Conservation (phyloP, 1,140 invertebrate genomes). For the Bathynomus jamesi region DNA sequence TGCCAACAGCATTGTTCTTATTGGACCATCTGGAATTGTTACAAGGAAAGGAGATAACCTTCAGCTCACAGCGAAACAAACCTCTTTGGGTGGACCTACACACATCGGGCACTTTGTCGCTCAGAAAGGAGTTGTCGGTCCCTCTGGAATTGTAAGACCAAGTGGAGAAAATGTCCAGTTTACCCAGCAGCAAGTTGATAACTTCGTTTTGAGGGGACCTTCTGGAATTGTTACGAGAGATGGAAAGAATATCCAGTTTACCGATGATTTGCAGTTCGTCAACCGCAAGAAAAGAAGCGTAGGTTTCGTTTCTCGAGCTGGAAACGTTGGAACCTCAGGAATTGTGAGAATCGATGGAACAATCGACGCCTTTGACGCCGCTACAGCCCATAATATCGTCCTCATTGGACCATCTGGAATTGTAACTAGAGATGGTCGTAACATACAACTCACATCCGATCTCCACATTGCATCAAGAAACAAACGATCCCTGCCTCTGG, state of each 20-base stretch:
- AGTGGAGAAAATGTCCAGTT: constrained; percentile 28
- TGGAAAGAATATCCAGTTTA: constrained; percentile 24
- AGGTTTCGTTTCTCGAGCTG: neutral
- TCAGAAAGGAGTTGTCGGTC: constrained; percentile 9
- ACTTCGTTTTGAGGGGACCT: constrained; percentile 21
- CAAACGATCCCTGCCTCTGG: constrained; percentile 1
- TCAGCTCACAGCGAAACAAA: constrained; percentile 10
- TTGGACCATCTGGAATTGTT: constrained; percentile 13
- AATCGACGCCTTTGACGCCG: constrained; percentile 12
- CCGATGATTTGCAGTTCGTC: constrained; percentile 4
- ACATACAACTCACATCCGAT: constrained; percentile 13
- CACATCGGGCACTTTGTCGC: neutral
- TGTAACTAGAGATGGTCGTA: constrained; percentile 10
- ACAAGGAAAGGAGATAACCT: constrained; percentile 10
- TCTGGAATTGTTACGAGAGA: constrained; percentile 29
- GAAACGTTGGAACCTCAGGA: constrained; percentile 18
- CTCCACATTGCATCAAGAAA: constrained; percentile 1
- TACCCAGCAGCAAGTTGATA: constrained; percentile 16
- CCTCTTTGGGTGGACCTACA: neutral
- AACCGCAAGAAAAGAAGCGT: constrained; percentile 17
- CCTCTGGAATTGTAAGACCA: constrained; percentile 23
- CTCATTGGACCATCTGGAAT: constrained; percentile 10
- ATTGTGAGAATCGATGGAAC: constrained; percentile 23
- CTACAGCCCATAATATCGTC: constrained; percentile 14
- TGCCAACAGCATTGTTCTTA: constrained; percentile 14